Conservation (phyloP, 1,140 invertebrate species). For the Monomorium pharaonis region DNA sequence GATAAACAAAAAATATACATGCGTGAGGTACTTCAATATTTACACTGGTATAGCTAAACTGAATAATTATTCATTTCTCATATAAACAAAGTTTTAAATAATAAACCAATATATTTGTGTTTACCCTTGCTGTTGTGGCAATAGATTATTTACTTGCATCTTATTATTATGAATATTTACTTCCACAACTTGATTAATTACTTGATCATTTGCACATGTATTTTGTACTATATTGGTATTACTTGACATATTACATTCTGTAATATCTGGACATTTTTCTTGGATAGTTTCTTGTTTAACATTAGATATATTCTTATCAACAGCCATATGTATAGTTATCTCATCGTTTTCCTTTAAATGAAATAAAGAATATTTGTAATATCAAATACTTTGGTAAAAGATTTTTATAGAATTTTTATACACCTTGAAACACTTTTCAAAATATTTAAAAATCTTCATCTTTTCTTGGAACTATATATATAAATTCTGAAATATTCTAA, state of each 20-base stretch:
- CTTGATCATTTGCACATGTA: not conserved
- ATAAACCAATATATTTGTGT: not conserved
- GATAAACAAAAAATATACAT: not conserved
- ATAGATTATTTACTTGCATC: not conserved
- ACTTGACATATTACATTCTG: not conserved
- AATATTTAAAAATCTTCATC: no score
- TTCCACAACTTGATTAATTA: not conserved
- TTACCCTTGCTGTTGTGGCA: not conserved
- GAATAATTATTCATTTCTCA: no score
- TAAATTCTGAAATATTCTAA: no score
- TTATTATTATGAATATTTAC: not conserved
- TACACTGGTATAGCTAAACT: no score
- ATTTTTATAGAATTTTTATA: no score
- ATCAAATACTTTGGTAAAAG: no score
- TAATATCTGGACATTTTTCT: not conserved
- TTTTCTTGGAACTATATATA: no score
- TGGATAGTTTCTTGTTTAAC: not conserved
- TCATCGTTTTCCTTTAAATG: not conserved
- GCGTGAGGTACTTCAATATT: not conserved
- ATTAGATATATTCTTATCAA: not conserved
- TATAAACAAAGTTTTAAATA: no score
- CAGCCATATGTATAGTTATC: not conserved
- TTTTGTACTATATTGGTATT: not conserved
- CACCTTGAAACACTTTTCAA: no score
- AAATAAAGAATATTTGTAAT: not conserved